Conservation (phyloP, 2,888 invertebrate genomes). For the Sphecodes monilicornis region DNA sequence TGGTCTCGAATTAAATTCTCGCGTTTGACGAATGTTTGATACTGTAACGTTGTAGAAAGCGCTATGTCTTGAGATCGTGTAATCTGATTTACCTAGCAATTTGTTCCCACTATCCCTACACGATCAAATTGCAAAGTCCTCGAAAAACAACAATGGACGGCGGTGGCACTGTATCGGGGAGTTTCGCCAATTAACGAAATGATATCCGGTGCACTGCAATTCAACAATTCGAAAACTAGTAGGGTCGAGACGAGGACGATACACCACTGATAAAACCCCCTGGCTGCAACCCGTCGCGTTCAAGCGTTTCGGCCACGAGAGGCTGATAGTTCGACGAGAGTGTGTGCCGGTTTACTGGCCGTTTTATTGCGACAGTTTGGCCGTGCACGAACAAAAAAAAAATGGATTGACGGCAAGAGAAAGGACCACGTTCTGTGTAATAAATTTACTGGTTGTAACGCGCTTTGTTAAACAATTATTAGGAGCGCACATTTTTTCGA, state of each 20-base stretch:
- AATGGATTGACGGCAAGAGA: conserved; percentile 53
- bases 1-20: no score
- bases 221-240: conserved; percentile 35
- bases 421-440: conserved; percentile 40
- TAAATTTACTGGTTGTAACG: conserved; percentile 61
- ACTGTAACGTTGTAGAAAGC: neutral
- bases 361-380: conserved; percentile 66
- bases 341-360: conserved; percentile 51
- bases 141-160: conserved; percentile 8
- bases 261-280: conserved; percentile 15
- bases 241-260: neutral
- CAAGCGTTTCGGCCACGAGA: conserved; percentile 33
- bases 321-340: conserved; percentile 35
- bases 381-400: neutral
- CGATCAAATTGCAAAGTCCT: conserved; percentile 3
- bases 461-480: conserved; percentile 12
- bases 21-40: neutral
- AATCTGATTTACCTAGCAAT: conserved; percentile 7
- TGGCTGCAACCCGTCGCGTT: neutral
- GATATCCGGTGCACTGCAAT: conserved; percentile 11
- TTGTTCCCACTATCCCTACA: neutral
- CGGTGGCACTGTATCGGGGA: neutral
- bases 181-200: conserved; percentile 41
- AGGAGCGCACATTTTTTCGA: neutral
- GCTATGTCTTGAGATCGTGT: neutral